Conservation (phyloP, 2,888 invertebrate species). For the Carterocephalus palaemon region DNA sequence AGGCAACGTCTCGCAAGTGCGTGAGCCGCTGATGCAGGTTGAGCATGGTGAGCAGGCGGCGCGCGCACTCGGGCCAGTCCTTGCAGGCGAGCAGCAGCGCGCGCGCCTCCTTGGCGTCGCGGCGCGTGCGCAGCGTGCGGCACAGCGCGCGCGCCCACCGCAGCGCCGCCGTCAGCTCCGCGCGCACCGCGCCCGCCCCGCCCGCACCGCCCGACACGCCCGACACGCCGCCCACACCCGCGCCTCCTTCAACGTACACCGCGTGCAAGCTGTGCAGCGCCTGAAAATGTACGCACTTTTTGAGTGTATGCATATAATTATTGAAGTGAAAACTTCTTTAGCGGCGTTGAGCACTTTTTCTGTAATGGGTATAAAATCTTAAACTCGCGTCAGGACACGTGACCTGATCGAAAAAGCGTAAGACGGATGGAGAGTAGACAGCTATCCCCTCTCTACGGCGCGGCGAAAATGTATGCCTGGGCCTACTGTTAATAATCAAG, state of each 20-base stretch:
- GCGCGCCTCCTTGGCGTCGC: slow-evolving; percentile 83
- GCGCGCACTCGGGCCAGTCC: slow-evolving; percentile 93
- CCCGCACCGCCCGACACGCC: slow-evolving; percentile 76
- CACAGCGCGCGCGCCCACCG: slow-evolving; percentile 86
- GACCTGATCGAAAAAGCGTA: too few species aligned
- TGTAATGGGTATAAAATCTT: too few species aligned
- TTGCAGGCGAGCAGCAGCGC: slow-evolving; percentile 85
- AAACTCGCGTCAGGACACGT: too few species aligned
- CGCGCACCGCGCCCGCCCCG: slow-evolving; percentile 84
- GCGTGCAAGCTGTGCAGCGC: slow-evolving; percentile 94
- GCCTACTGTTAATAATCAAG: too few species aligned
- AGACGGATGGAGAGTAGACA: too few species aligned
- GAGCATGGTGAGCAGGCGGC: slow-evolving; percentile 90
- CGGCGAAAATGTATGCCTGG: too few species aligned
- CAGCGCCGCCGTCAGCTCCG: slow-evolving; percentile 91
- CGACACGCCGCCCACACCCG: slow-evolving; percentile 83
- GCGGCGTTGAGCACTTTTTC: too few species aligned
- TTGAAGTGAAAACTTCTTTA: too few species aligned
- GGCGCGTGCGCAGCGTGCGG: slow-evolving; percentile 83
- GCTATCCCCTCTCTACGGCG: too few species aligned
- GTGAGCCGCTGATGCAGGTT: slow-evolving; percentile 91
- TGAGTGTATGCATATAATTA: too few species aligned
- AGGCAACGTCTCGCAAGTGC: slow-evolving; percentile 87
- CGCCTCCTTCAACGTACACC: slow-evolving; percentile 92
- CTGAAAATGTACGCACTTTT: slow-evolving; percentile 76